Conservation (phyloP, 1,140 invertebrate genomes). For the Anthonomus grandis region DNA sequence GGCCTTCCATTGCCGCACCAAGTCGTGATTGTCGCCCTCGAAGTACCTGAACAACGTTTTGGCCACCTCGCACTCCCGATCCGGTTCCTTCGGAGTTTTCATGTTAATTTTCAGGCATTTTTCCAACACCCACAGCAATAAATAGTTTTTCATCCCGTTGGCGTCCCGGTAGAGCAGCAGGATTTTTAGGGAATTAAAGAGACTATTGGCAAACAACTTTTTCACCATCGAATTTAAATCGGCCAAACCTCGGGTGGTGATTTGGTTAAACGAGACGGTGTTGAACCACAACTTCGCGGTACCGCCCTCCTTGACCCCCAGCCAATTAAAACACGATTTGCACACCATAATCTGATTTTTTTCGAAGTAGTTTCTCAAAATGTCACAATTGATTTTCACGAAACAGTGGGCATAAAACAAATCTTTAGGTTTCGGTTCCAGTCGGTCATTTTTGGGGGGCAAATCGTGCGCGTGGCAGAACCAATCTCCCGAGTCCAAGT, state of each 20-base stretch:
- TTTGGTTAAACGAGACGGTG: conserved; percentile 37
- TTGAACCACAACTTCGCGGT: conserved; percentile 42
- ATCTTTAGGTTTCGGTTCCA: conserved; percentile 51
- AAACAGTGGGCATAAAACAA: conserved; percentile 53
- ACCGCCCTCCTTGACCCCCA: conserved; percentile 43
- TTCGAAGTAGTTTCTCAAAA: conserved; percentile 14
- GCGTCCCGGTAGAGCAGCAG: conserved; percentile 34
- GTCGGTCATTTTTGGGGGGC: conserved; percentile 28
- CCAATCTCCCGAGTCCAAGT: conserved; percentile 56
- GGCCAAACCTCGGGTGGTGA: conserved; percentile 44
- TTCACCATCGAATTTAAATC: conserved; percentile 54
- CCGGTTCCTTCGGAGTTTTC: conserved; percentile 36
- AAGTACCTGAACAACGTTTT: conserved; percentile 54
- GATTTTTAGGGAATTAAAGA: conserved; percentile 51
- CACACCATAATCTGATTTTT: conserved; percentile 52
- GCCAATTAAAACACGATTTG: conserved; percentile 53
- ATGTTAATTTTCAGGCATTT: conserved; percentile 52
- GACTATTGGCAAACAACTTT: conserved; percentile 49
- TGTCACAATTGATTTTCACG: conserved; percentile 51
- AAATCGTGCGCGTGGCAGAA: conserved; percentile 53
- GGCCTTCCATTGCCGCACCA: conserved; percentile 51
- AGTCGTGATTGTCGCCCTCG: conserved; percentile 40
- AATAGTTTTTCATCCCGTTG: conserved; percentile 42
- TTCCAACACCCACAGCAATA: conserved; percentile 57
- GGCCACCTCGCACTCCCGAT: conserved; percentile 39